Percentiles rank a stretch among this genome's conserved stretches.
phyloP scores from a whole-genome alignment of 1,140 invertebrate genomes.

The Tetramorium alpestre region DNA sequence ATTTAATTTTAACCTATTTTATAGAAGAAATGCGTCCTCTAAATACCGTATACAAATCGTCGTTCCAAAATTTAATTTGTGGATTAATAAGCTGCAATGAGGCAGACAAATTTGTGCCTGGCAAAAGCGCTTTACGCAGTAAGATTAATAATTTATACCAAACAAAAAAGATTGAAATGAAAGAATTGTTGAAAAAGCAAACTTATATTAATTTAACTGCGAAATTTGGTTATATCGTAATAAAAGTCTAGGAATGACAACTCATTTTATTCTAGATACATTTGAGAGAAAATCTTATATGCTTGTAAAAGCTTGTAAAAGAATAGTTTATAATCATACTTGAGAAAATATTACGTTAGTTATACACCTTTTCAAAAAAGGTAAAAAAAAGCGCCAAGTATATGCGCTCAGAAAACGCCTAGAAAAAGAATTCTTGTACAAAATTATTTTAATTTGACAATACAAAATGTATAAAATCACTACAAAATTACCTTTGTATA shows the following conservation, averaged over 20 bases:
- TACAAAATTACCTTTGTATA: no score
- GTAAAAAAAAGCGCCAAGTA: no score
- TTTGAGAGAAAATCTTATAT: background rate
- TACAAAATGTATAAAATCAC: no score
- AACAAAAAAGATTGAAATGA: background rate
- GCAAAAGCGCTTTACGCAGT: background rate
- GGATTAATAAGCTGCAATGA: no score
- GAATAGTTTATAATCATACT: constrained; percentile 3
- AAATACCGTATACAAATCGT: background rate
- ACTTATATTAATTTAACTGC: background rate
- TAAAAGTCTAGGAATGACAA: constrained; percentile 2
- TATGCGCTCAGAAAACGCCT: no score
- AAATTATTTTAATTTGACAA: no score
- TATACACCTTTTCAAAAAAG: no score
- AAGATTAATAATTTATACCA: background rate
- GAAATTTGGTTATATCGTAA: constrained; percentile 16
- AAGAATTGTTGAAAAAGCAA: constrained; percentile 19
- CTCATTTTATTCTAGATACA: background rate
- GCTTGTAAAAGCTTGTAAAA: background rate
- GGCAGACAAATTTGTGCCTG: background rate
- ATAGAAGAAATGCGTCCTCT: constrained; percentile 19
- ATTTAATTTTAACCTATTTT: constrained; percentile 16
- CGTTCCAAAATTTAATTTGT: constrained; percentile 11
- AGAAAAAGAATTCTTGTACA: no score
- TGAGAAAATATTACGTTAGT: constrained; percentile 15